These are phyloP conservation scores for Periophthalmus modestus DNA, from an alignment of 2,113 vertebrate genomes.

Conservation along the genomic window DNA sequence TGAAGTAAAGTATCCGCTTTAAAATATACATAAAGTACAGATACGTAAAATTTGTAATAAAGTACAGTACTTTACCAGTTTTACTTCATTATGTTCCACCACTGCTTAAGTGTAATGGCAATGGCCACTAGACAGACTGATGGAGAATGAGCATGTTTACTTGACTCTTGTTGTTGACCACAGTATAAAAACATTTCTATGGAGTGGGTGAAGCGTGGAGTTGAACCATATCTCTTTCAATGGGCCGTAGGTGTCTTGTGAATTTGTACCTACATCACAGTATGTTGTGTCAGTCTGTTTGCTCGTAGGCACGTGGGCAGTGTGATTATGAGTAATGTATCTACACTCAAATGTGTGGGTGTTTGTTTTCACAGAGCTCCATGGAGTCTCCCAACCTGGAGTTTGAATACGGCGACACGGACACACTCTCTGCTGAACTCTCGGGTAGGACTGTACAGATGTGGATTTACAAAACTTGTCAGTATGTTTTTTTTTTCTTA, in stretches of 20 bases:
- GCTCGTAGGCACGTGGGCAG: conserved; percentile 30
- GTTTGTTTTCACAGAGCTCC: conserved; percentile 81
- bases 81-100: no score
- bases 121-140: no score
- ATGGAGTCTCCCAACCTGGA: conserved; percentile 93
- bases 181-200: conserved; percentile 12
- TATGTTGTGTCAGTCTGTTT: conserved; percentile 35
- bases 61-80: no score
- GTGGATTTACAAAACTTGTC: background rate
- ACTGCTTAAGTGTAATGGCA: no score
- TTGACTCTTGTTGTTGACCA: background rate
- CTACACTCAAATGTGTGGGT: conserved; percentile 9
- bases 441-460: conserved; percentile 81
- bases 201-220: conserved; percentile 10
- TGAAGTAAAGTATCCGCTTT: no score
- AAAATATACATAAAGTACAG: no score
- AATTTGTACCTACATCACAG: conserved; percentile 6
- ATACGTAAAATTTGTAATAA: no score
- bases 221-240: conserved; percentile 12
- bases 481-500: no score
- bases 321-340: conserved; percentile 11
- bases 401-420: conserved; percentile 91
- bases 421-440: conserved; percentile 82
- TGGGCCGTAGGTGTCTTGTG: conserved; percentile 33
- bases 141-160: background rate